phyloP scores from a whole-genome alignment of 1,140 invertebrate species.

The Lepidurus apus region DNA sequence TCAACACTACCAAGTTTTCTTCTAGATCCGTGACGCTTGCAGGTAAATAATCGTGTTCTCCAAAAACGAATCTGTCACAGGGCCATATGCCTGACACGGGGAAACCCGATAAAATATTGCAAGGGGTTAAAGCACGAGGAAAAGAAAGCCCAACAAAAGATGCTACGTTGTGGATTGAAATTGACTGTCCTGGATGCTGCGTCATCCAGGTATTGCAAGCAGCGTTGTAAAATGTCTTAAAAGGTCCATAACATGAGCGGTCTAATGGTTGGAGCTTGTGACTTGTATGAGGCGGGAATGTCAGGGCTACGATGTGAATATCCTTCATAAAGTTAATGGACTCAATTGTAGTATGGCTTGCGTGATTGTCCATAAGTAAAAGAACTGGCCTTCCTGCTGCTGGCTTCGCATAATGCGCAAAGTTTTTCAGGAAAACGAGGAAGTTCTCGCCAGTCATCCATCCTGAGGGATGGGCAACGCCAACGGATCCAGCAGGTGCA shows the following conservation, averaged over 20 bases:
- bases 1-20: not conserved
- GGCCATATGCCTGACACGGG: conserved; percentile 41
- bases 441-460: conserved; percentile 43
- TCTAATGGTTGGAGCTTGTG: conserved; percentile 50
- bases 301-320: conserved; percentile 44
- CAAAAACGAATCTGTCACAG: conserved; percentile 43
- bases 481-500: conserved; percentile 42
- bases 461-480: conserved; percentile 40
- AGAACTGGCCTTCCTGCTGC: conserved; percentile 37
- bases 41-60: conserved; percentile 43
- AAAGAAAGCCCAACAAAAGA: conserved; percentile 38
- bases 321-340: conserved; percentile 41
- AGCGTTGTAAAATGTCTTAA: conserved; percentile 40
- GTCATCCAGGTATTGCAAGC: conserved; percentile 23
- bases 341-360: conserved; percentile 38
- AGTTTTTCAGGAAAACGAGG: conserved; percentile 43
- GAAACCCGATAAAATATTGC: conserved; percentile 43
- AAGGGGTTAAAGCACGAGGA: conserved; percentile 39
- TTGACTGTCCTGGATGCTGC: conserved; percentile 39
- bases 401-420: conserved; percentile 42
- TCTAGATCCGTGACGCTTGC: conserved; percentile 41
- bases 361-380: conserved; percentile 44
- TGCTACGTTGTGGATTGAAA: conserved; percentile 43
- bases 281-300: conserved; percentile 47
- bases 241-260: conserved; percentile 45